Conservation (phyloP, 2,113 vertebrate species). For the Halcyon malimbica region DNA sequence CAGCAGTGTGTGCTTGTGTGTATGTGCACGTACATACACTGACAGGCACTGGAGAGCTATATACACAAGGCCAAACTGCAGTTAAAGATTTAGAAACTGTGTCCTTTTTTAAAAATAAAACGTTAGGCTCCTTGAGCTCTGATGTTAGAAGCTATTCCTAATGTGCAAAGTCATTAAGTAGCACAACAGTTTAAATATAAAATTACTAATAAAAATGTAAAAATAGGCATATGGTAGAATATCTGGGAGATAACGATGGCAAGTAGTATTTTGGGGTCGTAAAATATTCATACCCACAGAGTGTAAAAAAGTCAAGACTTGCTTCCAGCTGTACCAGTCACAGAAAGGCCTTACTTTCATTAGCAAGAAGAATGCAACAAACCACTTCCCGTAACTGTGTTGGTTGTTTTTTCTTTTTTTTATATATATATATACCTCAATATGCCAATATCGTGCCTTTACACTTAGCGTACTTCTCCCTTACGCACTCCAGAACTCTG, state of each 20-base stretch:
- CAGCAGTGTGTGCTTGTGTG: conserved; percentile 15
- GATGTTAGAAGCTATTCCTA: conserved; percentile 44
- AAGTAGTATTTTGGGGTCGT: neutral
- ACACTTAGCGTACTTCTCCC: conserved; percentile 53
- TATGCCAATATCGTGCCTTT: conserved; percentile 20
- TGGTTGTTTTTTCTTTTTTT: neutral
- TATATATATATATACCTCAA: neutral
- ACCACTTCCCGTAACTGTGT: neutral
- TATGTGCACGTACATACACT: neutral
- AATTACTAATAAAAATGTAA: conserved; percentile 66
- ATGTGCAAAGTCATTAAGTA: conserved; percentile 47
- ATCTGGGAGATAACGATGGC: neutral
- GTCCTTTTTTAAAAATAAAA: conserved; percentile 33
- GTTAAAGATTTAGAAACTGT: conserved; percentile 2
- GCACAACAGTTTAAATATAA: conserved; percentile 62
- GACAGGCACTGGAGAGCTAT: conserved; percentile 24
- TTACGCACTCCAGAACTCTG: conserved; percentile 9
- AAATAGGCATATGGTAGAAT: conserved; percentile 42
- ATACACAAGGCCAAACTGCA: conserved; percentile 28
- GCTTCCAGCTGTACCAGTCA: neutral
- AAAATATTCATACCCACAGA: neutral
- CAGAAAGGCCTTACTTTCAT: neutral
- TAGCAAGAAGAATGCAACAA: conserved; percentile 2
- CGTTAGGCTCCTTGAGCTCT: conserved; percentile 31
- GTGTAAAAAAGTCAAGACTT: neutral